Evolutionary conservation across 2,888 invertebrate genomes (phyloP).

Genomic region (Patella caerulea): DNA sequence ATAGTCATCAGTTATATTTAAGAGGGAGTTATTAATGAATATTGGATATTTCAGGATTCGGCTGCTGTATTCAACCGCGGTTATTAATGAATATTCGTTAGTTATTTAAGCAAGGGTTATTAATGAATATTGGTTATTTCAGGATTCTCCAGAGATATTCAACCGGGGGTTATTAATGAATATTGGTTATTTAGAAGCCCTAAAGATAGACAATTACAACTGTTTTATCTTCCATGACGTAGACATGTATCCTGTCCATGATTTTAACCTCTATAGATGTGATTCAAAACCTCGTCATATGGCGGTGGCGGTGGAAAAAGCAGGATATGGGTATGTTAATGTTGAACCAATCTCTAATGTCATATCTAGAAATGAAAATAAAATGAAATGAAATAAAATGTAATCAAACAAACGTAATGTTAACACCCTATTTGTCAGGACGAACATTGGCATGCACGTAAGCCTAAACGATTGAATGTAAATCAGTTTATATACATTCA

Average conservation of each 20-base stretch:
- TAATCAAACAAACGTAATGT: no score
- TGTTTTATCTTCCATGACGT: constrained; percentile 97
- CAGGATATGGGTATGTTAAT: constrained; percentile 69
- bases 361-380: no score
- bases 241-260: constrained; percentile 91
- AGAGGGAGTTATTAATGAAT: no score
- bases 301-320: constrained; percentile 90
- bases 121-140: neutral
- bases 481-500: no score
- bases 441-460: no score
- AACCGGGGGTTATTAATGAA: constrained; percentile 97
- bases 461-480: no score
- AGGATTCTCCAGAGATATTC: constrained; percentile 73
- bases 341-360: no score
- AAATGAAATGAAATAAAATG: no score
- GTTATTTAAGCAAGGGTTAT: no score
- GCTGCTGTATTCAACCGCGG: constrained; percentile 83
- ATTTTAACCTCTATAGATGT: constrained; percentile 90
- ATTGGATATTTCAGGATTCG: constrained; percentile 3
- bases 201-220: constrained; percentile 80
- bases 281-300: constrained; percentile 91
- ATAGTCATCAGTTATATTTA: no score
- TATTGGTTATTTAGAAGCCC: constrained; percentile 91
- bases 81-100: no score
- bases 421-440: no score